Conservation (phyloP, 2,888 invertebrate species). For the Magallana nippona region DNA sequence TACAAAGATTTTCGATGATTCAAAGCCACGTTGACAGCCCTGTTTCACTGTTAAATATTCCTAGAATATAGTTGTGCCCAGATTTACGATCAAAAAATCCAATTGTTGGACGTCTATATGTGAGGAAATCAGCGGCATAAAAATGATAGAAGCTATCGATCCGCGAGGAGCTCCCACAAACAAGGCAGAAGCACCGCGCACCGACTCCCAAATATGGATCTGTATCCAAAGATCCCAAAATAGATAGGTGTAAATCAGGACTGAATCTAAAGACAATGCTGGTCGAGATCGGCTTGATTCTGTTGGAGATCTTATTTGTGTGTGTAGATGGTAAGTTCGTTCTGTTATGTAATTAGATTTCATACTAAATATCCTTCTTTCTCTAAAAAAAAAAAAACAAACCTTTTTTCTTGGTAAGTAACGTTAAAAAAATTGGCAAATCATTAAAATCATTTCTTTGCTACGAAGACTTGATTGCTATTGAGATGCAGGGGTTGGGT, state of each 20-base stretch:
- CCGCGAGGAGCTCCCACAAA: background rate
- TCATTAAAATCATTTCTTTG: too few species aligned
- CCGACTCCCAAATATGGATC: slow-evolving; percentile 25
- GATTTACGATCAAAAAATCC: slow-evolving; percentile 10
- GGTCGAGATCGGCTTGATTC: background rate
- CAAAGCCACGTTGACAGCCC: background rate
- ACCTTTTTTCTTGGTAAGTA: too few species aligned
- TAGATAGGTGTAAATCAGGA: slow-evolving; percentile 19
- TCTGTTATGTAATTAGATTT: background rate
- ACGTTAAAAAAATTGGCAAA: too few species aligned
- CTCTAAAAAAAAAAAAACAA: too few species aligned
- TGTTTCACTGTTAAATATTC: background rate
- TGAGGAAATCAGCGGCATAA: slow-evolving; percentile 12
- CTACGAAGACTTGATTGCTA: too few species aligned
- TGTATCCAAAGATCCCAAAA: slow-evolving; percentile 16
- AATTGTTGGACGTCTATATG: slow-evolving; percentile 17
- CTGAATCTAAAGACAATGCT: background rate
- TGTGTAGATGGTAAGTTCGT: background rate
- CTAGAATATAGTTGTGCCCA: background rate
- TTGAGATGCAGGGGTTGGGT: too few species aligned
- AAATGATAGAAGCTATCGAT: slow-evolving; percentile 8
- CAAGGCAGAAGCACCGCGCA: background rate
- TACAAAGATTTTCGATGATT: background rate
- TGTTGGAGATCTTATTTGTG: background rate
- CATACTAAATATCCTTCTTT: too few species aligned